phyloP scores from a whole-genome alignment of 1,140 invertebrate species.

The Parapsyche elsis region DNA sequence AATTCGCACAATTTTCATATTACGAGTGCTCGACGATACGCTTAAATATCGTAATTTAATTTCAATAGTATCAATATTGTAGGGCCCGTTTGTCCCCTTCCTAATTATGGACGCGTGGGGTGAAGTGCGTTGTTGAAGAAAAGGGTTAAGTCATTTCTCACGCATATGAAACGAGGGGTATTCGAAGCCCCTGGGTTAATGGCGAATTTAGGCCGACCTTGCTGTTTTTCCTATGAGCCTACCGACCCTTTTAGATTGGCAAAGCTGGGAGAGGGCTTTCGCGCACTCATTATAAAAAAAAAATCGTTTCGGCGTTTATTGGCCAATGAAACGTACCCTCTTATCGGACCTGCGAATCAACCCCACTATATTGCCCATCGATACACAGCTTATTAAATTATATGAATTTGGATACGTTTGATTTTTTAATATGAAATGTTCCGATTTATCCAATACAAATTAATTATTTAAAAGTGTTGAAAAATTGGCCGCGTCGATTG shows the following conservation, averaged over 20 bases:
- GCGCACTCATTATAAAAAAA: constrained; percentile 28
- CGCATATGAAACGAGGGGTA: constrained; percentile 7
- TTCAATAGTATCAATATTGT: not conserved
- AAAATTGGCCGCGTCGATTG: too few species aligned
- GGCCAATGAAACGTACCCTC: constrained; percentile 30
- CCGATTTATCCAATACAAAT: too few species aligned
- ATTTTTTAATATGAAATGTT: too few species aligned
- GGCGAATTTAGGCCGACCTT: constrained; percentile 18
- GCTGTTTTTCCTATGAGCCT: constrained; percentile 27
- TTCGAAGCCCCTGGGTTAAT: constrained; percentile 5
- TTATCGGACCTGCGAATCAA: not conserved
- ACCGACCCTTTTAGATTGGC: constrained; percentile 31
- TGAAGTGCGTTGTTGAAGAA: constrained; percentile 10
- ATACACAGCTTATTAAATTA: not conserved
- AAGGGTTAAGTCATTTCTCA: constrained; percentile 27
- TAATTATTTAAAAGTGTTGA: too few species aligned
- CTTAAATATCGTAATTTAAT: too few species aligned
- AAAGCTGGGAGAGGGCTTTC: not conserved
- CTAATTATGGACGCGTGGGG: not conserved
- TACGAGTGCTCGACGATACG: too few species aligned
- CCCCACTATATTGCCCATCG: not conserved
- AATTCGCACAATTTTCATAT: not conserved
- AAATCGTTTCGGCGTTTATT: constrained; percentile 23
- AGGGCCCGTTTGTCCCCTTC: not conserved
- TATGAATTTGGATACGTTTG: too few species aligned